Percentiles rank a stretch among this genome's conserved stretches.
These are phyloP conservation scores for Grammomys surdaster DNA, from an alignment of 2,113 vertebrate genomes.

Conservation along the genomic window DNA sequence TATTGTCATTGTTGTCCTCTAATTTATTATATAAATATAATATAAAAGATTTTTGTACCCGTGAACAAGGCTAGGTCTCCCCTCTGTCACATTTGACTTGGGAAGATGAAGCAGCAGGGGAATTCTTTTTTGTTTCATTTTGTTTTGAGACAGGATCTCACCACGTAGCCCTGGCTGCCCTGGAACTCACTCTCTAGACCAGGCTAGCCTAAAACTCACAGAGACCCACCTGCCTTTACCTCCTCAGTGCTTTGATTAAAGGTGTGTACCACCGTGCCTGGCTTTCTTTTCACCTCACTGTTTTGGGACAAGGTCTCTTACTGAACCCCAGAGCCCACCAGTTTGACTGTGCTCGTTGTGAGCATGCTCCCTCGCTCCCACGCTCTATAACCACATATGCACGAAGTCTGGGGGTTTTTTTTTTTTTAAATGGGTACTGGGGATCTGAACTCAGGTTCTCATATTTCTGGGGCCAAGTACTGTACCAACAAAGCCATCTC, in stretches of 20 bases:
- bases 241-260: not conserved
- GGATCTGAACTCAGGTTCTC: not conserved
- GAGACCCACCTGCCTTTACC: not conserved
- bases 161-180: not conserved
- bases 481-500: not conserved
- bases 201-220: not conserved
- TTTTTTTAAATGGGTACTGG: not conserved
- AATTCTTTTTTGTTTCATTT: not conserved
- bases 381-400: no score
- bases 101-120: not conserved
- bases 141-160: not conserved
- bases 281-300: not conserved
- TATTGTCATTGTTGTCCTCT: constrained; percentile 60
- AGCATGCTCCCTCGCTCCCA: not conserved
- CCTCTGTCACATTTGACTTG: not conserved
- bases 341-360: not conserved
- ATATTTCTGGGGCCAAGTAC: not conserved
- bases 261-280: not conserved
- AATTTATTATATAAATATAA: constrained; percentile 78
- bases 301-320: not conserved
- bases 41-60: constrained; percentile 58
- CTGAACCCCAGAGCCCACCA: not conserved
- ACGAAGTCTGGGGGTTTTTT: not conserved
- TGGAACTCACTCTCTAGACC: not conserved
- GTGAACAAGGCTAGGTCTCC: not conserved